phyloP scores from a whole-genome alignment of 2,888 invertebrate genomes.

The Pharmacophagus antenor region DNA sequence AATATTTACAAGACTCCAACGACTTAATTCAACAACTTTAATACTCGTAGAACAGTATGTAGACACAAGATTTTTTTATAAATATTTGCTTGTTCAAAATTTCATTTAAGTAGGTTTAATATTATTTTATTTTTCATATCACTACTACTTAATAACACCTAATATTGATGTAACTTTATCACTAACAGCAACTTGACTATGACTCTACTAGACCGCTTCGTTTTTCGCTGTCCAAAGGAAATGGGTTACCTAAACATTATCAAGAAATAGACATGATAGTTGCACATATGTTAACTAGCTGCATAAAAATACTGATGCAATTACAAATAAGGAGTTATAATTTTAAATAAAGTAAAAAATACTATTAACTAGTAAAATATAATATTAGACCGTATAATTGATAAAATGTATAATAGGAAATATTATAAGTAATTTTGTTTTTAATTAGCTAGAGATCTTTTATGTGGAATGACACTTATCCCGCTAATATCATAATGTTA shows the following conservation, averaged over 20 bases:
- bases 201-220: conserved; percentile 30
- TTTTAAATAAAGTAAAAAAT: not conserved
- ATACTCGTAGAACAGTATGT: conserved; percentile 37
- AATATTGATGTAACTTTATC: conserved; percentile 20
- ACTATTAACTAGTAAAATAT: conserved; percentile 10
- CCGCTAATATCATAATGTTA: too few relatives aligned
- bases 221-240: conserved; percentile 2
- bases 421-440: not conserved
- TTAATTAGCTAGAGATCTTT: conserved; percentile 4
- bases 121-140: conserved; percentile 2
- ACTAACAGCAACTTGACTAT: conserved; percentile 26
- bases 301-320: conserved; percentile 13
- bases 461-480: conserved; percentile 12
- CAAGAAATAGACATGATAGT: not conserved
- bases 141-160: conserved; percentile 16
- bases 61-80: conserved; percentile 1
- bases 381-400: conserved; percentile 16
- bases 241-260: not conserved
- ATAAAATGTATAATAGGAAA: not conserved
- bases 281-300: not conserved
- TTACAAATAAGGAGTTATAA: not conserved
- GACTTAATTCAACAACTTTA: conserved; percentile 64
- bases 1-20: conserved; percentile 54
- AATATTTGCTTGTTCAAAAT: not conserved
- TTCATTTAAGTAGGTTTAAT: not conserved